phyloP scores from a whole-genome alignment of 2,888 invertebrate genomes.

The Dinocampus coccinellae region DNA sequence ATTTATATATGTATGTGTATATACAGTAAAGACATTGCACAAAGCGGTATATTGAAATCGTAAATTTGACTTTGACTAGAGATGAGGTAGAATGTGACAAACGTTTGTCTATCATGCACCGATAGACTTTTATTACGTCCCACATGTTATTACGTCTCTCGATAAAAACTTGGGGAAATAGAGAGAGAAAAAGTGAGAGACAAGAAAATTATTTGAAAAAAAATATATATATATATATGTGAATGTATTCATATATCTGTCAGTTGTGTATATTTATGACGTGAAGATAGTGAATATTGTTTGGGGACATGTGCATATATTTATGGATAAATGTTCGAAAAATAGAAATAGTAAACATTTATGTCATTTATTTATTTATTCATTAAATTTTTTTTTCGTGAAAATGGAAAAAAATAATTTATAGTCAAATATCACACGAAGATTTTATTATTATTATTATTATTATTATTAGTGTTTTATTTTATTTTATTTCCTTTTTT shows the following conservation, averaged over 20 bases:
- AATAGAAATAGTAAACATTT: neutral
- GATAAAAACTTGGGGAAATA: neutral
- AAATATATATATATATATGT: neutral
- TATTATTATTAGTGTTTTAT: too few relatives aligned
- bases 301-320: neutral
- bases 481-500: too few relatives aligned
- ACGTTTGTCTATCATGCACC: conserved; percentile 14
- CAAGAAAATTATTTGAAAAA: neutral
- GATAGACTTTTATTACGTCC: conserved; percentile 11
- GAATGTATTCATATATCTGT: neutral
- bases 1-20: conserved; percentile 4
- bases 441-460: too few relatives aligned
- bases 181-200: conserved; percentile 4
- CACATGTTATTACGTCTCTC: neutral
- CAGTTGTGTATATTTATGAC: conserved; percentile 6
- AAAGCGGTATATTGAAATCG: neutral
- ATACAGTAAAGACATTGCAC: neutral
- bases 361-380: too few relatives aligned
- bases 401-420: neutral
- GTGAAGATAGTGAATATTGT: neutral
- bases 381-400: neutral
- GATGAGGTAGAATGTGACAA: neutral
- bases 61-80: conserved; percentile 15
- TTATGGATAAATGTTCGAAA: neutral
- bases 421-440: neutral